phyloP scores from a whole-genome alignment of 2,888 invertebrate genomes.

The Lasioglossum lativentre region DNA sequence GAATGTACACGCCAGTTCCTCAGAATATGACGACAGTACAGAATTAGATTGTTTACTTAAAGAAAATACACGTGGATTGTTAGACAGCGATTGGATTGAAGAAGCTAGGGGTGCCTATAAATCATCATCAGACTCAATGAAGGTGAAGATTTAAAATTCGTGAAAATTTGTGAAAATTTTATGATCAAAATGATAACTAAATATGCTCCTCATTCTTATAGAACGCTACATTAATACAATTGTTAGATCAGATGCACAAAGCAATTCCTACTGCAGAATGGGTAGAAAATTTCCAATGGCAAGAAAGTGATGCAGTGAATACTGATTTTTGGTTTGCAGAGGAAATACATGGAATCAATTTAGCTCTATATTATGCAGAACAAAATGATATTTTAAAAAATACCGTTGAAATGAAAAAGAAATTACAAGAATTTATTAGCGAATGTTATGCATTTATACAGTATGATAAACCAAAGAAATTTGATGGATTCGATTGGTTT shows the following conservation, averaged over 20 bases:
- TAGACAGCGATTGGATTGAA: constrained; percentile 79
- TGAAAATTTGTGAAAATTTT: not conserved
- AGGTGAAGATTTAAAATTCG: constrained; percentile 65
- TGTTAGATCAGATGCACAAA: constrained; percentile 81
- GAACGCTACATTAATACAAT: constrained; percentile 75
- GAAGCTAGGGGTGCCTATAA: constrained; percentile 78
- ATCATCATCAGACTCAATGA: constrained; percentile 72
- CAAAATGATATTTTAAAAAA: constrained; percentile 72
- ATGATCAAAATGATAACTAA: not conserved
- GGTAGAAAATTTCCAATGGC: constrained; percentile 80
- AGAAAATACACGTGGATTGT: constrained; percentile 76
- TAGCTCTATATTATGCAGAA: constrained; percentile 77
- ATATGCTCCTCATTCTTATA: constrained; percentile 49
- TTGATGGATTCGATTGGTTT: constrained; percentile 82
- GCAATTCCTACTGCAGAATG: constrained; percentile 82
- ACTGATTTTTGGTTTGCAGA: constrained; percentile 79
- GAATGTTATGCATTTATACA: constrained; percentile 77
- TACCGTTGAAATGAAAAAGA: constrained; percentile 62
- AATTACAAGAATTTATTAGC: constrained; percentile 79
- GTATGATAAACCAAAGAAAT: constrained; percentile 73
- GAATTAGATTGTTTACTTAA: constrained; percentile 75
- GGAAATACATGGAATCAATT: constrained; percentile 78
- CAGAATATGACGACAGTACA: constrained; percentile 61
- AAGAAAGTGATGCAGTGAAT: constrained; percentile 61
- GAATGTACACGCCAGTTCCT: constrained; percentile 12